These are phyloP conservation scores for Nyctibius grandis DNA, from an alignment of 2,797 vertebrate genomes.

Conservation along the genomic window DNA sequence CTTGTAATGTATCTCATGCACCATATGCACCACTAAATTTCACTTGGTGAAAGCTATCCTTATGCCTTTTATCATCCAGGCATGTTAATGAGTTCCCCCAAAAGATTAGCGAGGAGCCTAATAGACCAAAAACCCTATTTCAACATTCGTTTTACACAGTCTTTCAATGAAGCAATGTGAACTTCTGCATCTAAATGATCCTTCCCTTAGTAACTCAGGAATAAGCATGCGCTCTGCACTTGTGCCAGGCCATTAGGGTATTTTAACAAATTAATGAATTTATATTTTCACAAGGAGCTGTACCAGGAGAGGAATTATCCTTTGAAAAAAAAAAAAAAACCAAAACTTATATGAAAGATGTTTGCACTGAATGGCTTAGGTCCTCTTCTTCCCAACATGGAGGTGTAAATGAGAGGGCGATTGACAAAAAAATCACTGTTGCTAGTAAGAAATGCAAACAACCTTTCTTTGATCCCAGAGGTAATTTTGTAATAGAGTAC, in stretches of 20 bases:
- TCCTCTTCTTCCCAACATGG: neutral
- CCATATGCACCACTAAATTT: neutral
- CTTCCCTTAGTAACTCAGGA: neutral
- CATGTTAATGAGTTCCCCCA: slow-evolving; percentile 26
- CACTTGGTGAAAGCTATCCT: slow-evolving; percentile 26
- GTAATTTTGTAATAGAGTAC: neutral
- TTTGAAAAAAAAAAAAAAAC: neutral
- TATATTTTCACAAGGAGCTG: neutral
- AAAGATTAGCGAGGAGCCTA: slow-evolving; percentile 30
- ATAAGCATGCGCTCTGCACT: neutral
- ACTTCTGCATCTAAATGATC: slow-evolving; percentile 14
- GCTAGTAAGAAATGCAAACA: neutral
- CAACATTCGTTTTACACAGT: neutral
- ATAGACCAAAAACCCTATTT: slow-evolving; percentile 30
- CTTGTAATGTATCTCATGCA: slow-evolving; percentile 5
- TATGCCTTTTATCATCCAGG: slow-evolving; percentile 30
- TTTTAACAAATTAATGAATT: slow-evolving; percentile 14
- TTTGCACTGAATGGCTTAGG: neutral
- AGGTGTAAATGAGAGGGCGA: neutral
- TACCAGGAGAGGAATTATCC: neutral
- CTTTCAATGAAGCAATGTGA: slow-evolving; percentile 21
- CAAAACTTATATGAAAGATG: neutral
- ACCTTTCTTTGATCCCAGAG: neutral
- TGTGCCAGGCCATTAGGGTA: neutral
- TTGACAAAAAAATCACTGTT: no score